Evolutionary conservation across 2,797 vertebrate species (phyloP).

Genomic region (Epinephelus coioides): DNA sequence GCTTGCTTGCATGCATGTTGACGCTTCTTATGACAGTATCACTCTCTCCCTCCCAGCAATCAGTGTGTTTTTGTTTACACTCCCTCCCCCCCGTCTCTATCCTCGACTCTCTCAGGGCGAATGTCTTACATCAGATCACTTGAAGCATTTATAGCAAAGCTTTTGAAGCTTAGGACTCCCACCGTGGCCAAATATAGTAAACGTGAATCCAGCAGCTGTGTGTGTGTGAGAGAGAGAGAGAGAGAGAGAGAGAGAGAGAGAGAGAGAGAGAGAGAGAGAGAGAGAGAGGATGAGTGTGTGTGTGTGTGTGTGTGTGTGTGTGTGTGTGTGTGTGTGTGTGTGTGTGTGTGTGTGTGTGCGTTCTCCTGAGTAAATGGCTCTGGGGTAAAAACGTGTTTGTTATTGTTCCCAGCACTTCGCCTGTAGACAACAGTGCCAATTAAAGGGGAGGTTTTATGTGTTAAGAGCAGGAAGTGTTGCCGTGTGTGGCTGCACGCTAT

Average conservation of each 20-base stretch:
- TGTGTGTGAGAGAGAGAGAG: conserved; percentile 8
- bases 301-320: conserved; percentile 39
- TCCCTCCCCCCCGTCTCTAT: conserved; percentile 27
- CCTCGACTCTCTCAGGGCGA: conserved; percentile 61
- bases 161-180: conserved; percentile 83
- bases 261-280: no score
- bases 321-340: conserved; percentile 37
- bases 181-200: conserved; percentile 84
- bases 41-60: conserved; percentile 31
- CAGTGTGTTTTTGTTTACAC: conserved; percentile 75
- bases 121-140: conserved; percentile 80
- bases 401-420: conserved; percentile 83
- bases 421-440: conserved; percentile 81
- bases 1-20: conserved; percentile 14
- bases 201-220: conserved; percentile 68
- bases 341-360: conserved; percentile 53
- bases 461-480: conserved; percentile 83
- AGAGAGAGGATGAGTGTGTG: conserved; percentile 27
- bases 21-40: conserved; percentile 35
- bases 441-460: conserved; percentile 84
- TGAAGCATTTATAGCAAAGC: conserved; percentile 80
- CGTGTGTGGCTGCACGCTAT: conserved; percentile 74
- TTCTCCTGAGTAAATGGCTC: conserved; percentile 75
- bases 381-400: conserved; percentile 83
- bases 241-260: no score